Base-by-base conservation (phyloP, 2,797 vertebrate species). In the Pygocentrus nattereri region DNA sequence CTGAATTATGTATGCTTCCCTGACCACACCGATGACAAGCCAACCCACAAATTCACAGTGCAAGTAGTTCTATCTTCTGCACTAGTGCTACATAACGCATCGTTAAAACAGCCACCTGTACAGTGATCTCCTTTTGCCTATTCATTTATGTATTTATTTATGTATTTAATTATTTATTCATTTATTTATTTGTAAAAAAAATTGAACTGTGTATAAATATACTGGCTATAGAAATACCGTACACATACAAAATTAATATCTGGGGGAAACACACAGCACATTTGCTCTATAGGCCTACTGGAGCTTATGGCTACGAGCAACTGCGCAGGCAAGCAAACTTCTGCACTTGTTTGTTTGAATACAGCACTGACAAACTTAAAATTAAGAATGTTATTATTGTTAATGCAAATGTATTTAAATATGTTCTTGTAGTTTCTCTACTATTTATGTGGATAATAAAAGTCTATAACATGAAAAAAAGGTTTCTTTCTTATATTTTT, bases 381-480 rank as follows among this genome's bases (percentile, higher is more conserved):
- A 86, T 80, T 50, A 77, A 90, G 89, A 87, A 85, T 81, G 84
- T 79, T 87, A 89, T 89, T 89, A 91, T 92, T 89, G 91, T 91
- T 91, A 92, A 95, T 94, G 95, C 93, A 96, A 96, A 97, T 95
- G 96, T 97, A 97, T 98, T 98, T 97, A 97, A 96, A 96, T 94
- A 96, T 96, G 97, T 97, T 94, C 93, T 93, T 96, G 97, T 97
- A 97, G 95, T 98, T 98, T 98, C 96, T 97, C 96, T 97, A 97
- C 96, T 95, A 96, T 97, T 97, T 96, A 96, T 96, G 97, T 98
- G 96, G 93, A 96, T 96, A 97, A 96, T 94, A 93, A 96, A 93
- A 96, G 91, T 96, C 95, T 98, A 94, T 94, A 92, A 90, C 88
- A 91, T 87, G 74, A 68, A 84, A 50, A 41, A 41, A 8, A 1